Percentiles rank a stretch among this genome's conserved stretches.
Conservation (phyloP, 2,797 vertebrate genomes). For the Lepus oiostolus region DNA sequence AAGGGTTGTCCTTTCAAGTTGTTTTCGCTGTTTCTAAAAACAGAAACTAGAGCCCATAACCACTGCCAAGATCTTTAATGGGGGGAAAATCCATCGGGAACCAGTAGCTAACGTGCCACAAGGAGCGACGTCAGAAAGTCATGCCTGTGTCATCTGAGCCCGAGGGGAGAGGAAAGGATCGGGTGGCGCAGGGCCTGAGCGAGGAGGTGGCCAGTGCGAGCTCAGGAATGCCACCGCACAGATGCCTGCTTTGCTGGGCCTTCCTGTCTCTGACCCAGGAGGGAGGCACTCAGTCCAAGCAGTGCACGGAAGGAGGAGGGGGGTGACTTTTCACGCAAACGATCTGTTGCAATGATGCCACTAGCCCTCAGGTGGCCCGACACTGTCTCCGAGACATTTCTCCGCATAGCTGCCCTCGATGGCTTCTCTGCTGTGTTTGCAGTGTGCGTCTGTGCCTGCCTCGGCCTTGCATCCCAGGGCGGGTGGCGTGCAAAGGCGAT, state of each 20-base stretch:
- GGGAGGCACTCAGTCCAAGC: not conserved
- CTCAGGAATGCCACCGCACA: not conserved
- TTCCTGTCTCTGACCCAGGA: not conserved
- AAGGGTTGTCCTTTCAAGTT: not conserved
- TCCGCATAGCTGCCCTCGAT: not conserved
- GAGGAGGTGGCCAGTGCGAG: not conserved
- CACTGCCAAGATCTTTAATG: conserved; percentile 26
- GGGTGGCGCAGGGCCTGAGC: not conserved
- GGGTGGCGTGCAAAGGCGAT: no score
- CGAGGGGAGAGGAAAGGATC: not conserved
- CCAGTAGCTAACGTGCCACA: not conserved
- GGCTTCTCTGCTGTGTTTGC: not conserved
- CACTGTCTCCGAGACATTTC: fast-evolving
- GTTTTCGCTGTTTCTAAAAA: conserved; percentile 66
- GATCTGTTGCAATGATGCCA: not conserved
- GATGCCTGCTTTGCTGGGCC: not conserved
- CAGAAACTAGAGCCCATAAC: conserved; percentile 22
- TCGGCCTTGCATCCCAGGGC: not conserved
- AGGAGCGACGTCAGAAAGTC: not conserved
- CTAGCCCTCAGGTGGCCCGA: not conserved
- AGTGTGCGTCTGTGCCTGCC: not conserved
- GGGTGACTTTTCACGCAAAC: not conserved
- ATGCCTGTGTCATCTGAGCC: not conserved
- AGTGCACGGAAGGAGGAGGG: no score
- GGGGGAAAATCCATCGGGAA: not conserved